Evolutionary conservation across 2,888 invertebrate species (phyloP), one percentile per base, ranked within the genome.

Genomic region (Lithodes maja): DNA sequence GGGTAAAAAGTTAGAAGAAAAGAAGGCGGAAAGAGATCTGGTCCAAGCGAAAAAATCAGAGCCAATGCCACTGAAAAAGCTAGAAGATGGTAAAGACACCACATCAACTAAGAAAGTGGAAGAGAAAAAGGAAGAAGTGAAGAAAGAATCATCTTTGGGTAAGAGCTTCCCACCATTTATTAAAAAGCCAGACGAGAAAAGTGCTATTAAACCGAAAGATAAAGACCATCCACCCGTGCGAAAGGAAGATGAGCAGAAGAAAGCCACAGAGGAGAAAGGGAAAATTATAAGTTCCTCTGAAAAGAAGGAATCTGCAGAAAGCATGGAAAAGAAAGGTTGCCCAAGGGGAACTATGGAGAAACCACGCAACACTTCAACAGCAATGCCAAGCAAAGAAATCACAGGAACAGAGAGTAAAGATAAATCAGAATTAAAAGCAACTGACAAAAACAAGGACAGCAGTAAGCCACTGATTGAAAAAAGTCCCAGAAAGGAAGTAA

Each of bases 1-100:
- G 12, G 61, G 61, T 12, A 61, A 61, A 12, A 61, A 61, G 12
- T 12, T 12, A 61, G 61, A n/a, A 52, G 52, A 82, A n/a, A 68
- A 82, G 82, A 82, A 82, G 9, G 69, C n/a, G 49, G 82, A 82
- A 33, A 33, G 33, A 33, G 33, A 33, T 33, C 33, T 33, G 33
- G 33, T 33, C 33, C 33, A 55, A 55, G 61, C 5, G 12, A 61
- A 61, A 12, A 61, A 61, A 61, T 7, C 61, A 7, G 61, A 61
- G 12, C 12, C 61, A 61, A 12, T 61, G 12, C 61, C 61, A 61
- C 7, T 5, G 7, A 61, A 61, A 12, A 61, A 61, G 0, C 61
- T 12, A 61, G 61, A n/a, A 52, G 52, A 82, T 3, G 74, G 33
- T n/a, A 74, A 5, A 74, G 33, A 74, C 5, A 1, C 33, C 5